Conservation (phyloP, 2,888 invertebrate species). For the Ryuthela nishihirai region DNA sequence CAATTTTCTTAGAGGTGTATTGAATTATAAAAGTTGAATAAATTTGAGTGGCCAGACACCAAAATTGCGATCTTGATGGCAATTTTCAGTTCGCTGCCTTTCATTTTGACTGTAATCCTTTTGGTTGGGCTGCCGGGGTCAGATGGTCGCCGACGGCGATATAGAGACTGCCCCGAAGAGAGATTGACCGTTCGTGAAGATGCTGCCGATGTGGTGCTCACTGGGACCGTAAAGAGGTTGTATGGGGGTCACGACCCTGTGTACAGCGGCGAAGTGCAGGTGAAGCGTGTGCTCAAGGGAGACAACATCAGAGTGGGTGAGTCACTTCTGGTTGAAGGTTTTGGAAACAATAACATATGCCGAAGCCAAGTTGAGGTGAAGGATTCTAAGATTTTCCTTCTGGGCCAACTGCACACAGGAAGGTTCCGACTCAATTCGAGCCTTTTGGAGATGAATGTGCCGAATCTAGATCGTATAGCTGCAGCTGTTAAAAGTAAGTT, state of each 20-base stretch:
- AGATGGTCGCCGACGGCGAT: conserved; percentile 11
- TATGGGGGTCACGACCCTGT: conserved; percentile 18
- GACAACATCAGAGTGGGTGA: conserved; percentile 26
- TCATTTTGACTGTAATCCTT: background rate
- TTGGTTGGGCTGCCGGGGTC: background rate
- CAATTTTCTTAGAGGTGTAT: too few species aligned
- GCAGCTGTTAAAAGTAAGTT: conserved; percentile 35
- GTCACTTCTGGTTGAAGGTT: conserved; percentile 38
- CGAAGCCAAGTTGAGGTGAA: conserved; percentile 13
- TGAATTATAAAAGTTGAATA: too few species aligned
- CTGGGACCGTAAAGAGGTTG: conserved; percentile 35
- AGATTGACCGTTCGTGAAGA: conserved; percentile 24
- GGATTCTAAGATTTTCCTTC: conserved; percentile 40
- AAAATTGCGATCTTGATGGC: too few species aligned
- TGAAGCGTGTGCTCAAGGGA: conserved; percentile 39
- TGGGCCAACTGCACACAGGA: conserved; percentile 32
- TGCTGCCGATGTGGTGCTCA: conserved; percentile 42
- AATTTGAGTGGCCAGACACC: too few species aligned
- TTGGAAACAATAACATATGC: conserved; percentile 37
- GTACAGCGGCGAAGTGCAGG: conserved; percentile 37
- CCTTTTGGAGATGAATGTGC: conserved; percentile 29
- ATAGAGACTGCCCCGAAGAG: conserved; percentile 24
- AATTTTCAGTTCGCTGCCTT: too few species aligned
- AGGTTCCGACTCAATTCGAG: conserved; percentile 39
- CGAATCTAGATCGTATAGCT: conserved; percentile 38